phyloP scores from a whole-genome alignment of 2,888 invertebrate species.

The Sarcophaga caerulescens region DNA sequence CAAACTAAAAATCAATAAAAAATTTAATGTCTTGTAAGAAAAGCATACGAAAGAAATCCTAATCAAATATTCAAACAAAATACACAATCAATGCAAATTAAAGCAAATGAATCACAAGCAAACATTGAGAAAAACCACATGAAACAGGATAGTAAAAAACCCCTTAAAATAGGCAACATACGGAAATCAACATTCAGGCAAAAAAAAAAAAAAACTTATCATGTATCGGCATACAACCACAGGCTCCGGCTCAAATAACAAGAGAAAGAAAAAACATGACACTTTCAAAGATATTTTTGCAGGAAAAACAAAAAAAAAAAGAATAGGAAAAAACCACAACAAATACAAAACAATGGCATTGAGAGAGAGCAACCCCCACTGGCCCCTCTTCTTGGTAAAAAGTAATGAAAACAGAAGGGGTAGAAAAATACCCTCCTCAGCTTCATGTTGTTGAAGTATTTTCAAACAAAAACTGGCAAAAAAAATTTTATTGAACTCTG shows the following conservation, averaged over 20 bases:
- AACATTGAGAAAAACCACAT: conserved; percentile 46
- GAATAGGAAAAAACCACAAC: not conserved
- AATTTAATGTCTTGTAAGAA: conserved; percentile 21
- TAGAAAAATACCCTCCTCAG: conserved; percentile 2
- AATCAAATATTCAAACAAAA: conserved; percentile 55
- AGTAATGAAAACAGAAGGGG: conserved; percentile 21
- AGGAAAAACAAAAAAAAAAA: conserved; percentile 59
- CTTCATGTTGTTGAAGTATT: not conserved
- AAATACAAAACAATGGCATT: no score
- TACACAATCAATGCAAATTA: conserved; percentile 61
- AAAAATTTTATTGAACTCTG: conserved; percentile 33
- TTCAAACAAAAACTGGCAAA: conserved; percentile 31
- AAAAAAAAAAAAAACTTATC: conserved; percentile 29
- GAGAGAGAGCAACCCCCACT: conserved; percentile 25
- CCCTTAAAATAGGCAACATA: conserved; percentile 1
- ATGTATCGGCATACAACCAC: conserved; percentile 38
- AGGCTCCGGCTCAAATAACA: conserved; percentile 20
- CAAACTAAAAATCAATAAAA: conserved; percentile 46
- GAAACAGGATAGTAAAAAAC: not conserved
- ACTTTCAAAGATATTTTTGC: conserved; percentile 33
- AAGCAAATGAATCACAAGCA: conserved; percentile 44
- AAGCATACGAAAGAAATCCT: conserved; percentile 49
- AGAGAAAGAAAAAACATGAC: conserved; percentile 9
- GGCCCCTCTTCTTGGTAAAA: not conserved
- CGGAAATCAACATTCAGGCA: not conserved